Evolutionary conservation across 2,888 invertebrate genomes (phyloP), one percentile per base, ranked within the genome.

Genomic region (Standfussiana lucernea): DNA sequence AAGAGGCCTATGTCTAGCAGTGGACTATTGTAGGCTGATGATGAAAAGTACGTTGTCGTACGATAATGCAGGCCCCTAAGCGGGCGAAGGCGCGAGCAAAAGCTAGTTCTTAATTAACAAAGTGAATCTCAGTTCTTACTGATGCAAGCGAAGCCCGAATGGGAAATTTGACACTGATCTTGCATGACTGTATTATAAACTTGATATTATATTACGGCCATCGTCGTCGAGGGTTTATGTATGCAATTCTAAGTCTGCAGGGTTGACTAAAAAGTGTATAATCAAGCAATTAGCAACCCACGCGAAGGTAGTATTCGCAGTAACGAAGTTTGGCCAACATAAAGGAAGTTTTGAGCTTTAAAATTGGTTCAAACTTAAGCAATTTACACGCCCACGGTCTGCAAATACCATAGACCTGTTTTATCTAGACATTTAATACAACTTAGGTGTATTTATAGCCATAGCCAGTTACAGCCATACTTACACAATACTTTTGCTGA

Each of bases 91-190:
- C 32, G 1, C 0, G 32, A 8, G 32, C 2, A 32, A 10, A 8
- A 8, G 7, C 3, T 28, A 32, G 32, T 18, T 2, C 5, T 7
- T 28, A 15, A 75, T 56, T 15, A 15, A 75, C 47, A 28, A 47
- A 65, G 47, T 47, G 53, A 73, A 77, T 73, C 81, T 72, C 67
- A 77, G 45, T 69, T 11, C 69, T 24, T 71, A 69, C 56, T 65
- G 65, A 69, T 62, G 47, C 77, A 77, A 40, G 71, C 72, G 61
- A 83, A 77, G 82, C 53, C 40, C 8, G 68, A 84, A 77, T 64
- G 76, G 53, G 87, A 78, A 78, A 87, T 85, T 68, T 70, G 80
- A 89, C 69, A 84, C 83, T 83, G 47, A 77, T 82, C 69, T 42
- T 73, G 45, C 32, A 66, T 24, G 61, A n/a, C n/a, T 69, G 66